Percentiles rank a stretch among this genome's conserved stretches.
These are phyloP conservation scores for Baryphthengus martii DNA, from an alignment of 2,113 vertebrate genomes.

Conservation along the genomic window DNA sequence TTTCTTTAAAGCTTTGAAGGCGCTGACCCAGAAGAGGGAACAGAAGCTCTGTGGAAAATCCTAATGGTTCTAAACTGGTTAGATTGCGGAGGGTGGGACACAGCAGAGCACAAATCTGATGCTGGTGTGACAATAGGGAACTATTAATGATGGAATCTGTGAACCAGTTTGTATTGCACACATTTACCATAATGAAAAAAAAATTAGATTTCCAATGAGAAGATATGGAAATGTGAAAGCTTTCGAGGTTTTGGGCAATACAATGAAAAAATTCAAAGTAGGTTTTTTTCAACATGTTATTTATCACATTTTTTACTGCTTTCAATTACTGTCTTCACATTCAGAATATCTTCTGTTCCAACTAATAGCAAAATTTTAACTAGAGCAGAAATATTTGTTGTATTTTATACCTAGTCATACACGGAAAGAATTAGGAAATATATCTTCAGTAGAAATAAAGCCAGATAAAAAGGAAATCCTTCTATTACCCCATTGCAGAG, in stretches of 20 bases:
- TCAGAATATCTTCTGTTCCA: neutral
- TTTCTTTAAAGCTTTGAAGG: neutral
- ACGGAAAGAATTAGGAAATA: neutral
- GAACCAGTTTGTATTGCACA: neutral
- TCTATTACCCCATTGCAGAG: neutral
- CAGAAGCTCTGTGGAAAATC: neutral
- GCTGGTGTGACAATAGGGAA: neutral
- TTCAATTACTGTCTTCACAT: neutral
- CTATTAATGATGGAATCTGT: neutral
- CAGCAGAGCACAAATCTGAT: neutral
- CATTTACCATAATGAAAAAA: neutral
- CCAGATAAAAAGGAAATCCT: neutral
- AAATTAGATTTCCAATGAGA: neutral
- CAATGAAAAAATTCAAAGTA: neutral
- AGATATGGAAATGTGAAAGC: neutral
- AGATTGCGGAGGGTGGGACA: neutral
- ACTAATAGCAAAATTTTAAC: neutral
- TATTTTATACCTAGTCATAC: neutral
- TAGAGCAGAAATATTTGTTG: neutral
- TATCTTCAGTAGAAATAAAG: neutral
- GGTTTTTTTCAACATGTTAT: neutral
- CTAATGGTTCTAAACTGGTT: neutral
- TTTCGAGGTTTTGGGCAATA: neutral
- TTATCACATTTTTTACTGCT: neutral
- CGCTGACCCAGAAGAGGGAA: neutral